Conservation (phyloP, 2,888 invertebrate species). For the Sericinus montela region DNA sequence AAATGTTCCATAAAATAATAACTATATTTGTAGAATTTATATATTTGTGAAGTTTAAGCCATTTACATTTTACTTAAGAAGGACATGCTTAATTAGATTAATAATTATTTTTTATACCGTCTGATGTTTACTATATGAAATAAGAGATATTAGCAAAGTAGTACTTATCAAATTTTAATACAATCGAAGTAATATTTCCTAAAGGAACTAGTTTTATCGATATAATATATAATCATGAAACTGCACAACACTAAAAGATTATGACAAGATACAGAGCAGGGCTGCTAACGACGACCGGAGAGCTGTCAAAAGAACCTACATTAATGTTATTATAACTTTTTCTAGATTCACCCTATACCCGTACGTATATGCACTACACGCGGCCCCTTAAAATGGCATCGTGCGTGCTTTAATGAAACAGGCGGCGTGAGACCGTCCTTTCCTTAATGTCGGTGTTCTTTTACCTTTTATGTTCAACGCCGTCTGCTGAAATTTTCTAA, state of each 20-base stretch:
- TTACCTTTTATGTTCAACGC: conserved; percentile 8
- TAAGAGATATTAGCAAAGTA: too few species aligned
- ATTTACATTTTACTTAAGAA: too few species aligned
- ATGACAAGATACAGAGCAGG: conserved; percentile 77
- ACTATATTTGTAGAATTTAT: too few species aligned
- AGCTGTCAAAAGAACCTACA: conserved; percentile 78
- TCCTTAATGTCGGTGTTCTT: neutral
- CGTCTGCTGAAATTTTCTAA: too few species aligned
- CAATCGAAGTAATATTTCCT: too few species aligned
- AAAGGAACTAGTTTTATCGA: conserved; percentile 15
- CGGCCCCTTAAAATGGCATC: conserved; percentile 22
- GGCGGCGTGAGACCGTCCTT: neutral
- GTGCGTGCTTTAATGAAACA: conserved; percentile 25
- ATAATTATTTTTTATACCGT: too few species aligned
- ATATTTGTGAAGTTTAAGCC: too few species aligned
- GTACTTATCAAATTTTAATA: too few species aligned
- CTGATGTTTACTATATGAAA: too few species aligned
- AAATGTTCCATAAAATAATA: too few species aligned
- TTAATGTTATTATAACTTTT: conserved; percentile 79
- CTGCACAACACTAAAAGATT: conserved; percentile 61
- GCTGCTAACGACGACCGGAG: conserved; percentile 73
- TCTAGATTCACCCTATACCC: conserved; percentile 48
- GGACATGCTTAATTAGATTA: too few species aligned
- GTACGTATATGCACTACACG: conserved; percentile 33
- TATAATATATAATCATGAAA: conserved; percentile 27